phyloP scores from a whole-genome alignment of 2,797 vertebrate species.

The Heliangelus exortis region DNA sequence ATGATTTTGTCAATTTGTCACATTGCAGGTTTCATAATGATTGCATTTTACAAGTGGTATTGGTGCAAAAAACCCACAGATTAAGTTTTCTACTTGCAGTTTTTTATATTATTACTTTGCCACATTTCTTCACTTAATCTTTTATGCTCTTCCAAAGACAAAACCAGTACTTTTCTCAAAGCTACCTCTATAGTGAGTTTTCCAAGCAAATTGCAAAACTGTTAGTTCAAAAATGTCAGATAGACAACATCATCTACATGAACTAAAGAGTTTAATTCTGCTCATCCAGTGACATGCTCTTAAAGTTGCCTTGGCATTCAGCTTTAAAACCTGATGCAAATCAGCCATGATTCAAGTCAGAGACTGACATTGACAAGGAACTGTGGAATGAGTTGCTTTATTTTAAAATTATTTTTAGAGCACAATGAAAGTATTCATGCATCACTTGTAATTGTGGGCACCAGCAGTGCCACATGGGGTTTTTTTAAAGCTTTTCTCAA shows the following conservation, averaged over 20 bases:
- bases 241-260: neutral
- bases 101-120: neutral
- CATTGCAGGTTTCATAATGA: neutral
- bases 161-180: neutral
- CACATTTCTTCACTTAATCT: neutral
- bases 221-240: neutral
- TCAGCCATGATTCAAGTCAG: neutral
- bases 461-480: neutral
- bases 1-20: neutral
- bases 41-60: neutral
- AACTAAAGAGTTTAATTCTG: neutral
- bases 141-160: neutral
- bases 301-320: neutral
- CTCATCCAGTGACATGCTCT: neutral
- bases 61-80: neutral
- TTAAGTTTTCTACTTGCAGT: neutral
- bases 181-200: neutral
- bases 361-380: neutral
- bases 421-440: neutral
- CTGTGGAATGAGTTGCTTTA: neutral
- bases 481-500: neutral
- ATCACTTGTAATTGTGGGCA: neutral
- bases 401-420: neutral
- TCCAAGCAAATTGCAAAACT: neutral
- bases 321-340: neutral